Percentiles rank a stretch among this genome's conserved stretches.
Evolutionary conservation across 2,113 vertebrate species (phyloP).

Genomic region (Electrona antarctica): DNA sequence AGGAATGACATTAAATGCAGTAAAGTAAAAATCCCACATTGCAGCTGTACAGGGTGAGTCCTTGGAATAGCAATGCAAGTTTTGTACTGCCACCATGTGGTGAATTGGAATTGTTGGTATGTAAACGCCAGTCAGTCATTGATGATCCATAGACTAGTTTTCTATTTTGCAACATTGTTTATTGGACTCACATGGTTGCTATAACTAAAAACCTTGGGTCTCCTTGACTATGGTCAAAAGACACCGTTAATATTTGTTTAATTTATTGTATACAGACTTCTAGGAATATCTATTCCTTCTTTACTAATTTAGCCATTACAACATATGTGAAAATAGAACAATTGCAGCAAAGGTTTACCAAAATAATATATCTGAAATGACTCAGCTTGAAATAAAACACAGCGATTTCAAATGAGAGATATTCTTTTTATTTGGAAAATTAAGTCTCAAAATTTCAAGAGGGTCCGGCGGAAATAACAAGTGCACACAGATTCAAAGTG

Average conservation of each 20-base stretch:
- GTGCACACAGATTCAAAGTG: slow-evolving; percentile 64
- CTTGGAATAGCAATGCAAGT: neutral
- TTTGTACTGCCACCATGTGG: slow-evolving; percentile 60
- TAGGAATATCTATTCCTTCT: neutral
- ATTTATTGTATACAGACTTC: no score
- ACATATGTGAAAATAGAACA: neutral
- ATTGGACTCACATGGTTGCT: no score
- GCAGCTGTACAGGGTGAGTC: slow-evolving; percentile 3
- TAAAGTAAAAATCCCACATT: neutral
- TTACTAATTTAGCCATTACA: no score
- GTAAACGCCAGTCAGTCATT: no score
- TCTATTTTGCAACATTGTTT: no score
- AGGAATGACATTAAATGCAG: neutral
- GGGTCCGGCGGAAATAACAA: slow-evolving; percentile 62
- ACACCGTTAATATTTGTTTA: no score
- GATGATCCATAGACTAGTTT: no score
- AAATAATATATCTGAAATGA: neutral
- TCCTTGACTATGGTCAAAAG: no score
- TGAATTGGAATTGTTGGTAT: neutral
- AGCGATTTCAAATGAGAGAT: slow-evolving; percentile 36
- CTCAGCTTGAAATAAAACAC: neutral
- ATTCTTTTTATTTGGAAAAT: slow-evolving; percentile 79
- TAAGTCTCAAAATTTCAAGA: slow-evolving; percentile 72
- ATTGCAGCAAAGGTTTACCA: neutral
- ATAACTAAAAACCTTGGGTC: no score